These are phyloP conservation scores for Nomada flava DNA, from an alignment of 2,888 invertebrate genomes.

Conservation along the genomic window DNA sequence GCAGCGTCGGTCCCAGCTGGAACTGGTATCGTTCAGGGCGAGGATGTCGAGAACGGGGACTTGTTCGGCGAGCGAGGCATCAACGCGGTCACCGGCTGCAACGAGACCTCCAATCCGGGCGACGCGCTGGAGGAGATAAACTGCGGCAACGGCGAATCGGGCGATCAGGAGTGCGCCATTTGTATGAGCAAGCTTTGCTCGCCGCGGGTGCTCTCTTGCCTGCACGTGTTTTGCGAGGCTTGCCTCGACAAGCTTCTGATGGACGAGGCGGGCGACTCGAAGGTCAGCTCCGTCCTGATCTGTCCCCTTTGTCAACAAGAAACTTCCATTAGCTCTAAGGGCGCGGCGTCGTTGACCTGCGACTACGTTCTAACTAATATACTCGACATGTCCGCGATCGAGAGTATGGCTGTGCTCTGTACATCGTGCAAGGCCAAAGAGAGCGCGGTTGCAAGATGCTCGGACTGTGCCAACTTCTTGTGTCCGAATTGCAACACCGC, in stretches of 20 bases:
- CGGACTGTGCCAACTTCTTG: constrained; percentile 97
- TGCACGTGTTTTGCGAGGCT: constrained; percentile 97
- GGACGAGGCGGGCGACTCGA: constrained; percentile 89
- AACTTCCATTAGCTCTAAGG: constrained; percentile 91
- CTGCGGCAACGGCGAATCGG: constrained; percentile 70
- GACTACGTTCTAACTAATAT: constrained; percentile 95
- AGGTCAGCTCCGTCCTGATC: constrained; percentile 88
- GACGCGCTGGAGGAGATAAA: constrained; percentile 77
- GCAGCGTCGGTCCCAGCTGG: constrained; percentile 70
- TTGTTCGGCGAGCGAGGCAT: constrained; percentile 74
- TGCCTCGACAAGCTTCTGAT: constrained; percentile 93
- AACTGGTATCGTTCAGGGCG: constrained; percentile 63
- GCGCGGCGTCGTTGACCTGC: constrained; percentile 91
- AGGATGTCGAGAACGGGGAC: constrained; percentile 76
- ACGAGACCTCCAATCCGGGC: constrained; percentile 62
- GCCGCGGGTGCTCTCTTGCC: constrained; percentile 95
- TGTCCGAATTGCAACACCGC: constrained; percentile 98
- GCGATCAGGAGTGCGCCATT: constrained; percentile 77
- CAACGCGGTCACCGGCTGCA: constrained; percentile 57
- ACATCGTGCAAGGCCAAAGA: constrained; percentile 98
- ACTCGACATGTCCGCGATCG: constrained; percentile 92
- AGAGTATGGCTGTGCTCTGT: constrained; percentile 89
- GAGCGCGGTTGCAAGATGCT: constrained; percentile 96
- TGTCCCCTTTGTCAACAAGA: constrained; percentile 94
- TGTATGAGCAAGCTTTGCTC: constrained; percentile 90